Conservation (phyloP, 2,797 vertebrate genomes). For the Lates japonicus region DNA sequence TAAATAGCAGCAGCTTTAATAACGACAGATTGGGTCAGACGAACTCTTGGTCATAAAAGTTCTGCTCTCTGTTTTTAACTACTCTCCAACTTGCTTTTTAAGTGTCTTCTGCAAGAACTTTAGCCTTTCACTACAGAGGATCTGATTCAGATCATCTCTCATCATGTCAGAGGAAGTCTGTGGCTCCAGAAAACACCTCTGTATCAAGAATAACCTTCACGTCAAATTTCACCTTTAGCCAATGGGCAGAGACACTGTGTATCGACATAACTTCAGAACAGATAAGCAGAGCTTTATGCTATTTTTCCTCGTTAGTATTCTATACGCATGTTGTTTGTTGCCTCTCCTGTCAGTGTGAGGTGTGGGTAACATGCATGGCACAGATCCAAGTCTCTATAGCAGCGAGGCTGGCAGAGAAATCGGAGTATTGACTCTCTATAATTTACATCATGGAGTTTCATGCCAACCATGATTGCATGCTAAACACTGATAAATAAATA, state of each 20-base stretch:
- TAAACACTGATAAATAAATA: slow-evolving; percentile 81
- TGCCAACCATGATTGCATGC: slow-evolving; percentile 73
- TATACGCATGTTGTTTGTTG: slow-evolving; percentile 51
- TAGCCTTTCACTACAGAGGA: background rate
- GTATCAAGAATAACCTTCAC: slow-evolving; percentile 31
- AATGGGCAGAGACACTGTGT: slow-evolving; percentile 15
- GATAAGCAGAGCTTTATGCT: slow-evolving; percentile 51
- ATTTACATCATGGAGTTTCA: slow-evolving; percentile 77
- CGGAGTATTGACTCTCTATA: slow-evolving; percentile 77
- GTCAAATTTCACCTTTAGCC: slow-evolving; percentile 49
- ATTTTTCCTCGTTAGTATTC: slow-evolving; percentile 65
- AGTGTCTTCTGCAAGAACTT: background rate
- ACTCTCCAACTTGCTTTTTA: background rate
- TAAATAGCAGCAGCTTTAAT: slow-evolving; percentile 27
- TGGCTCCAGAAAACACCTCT: slow-evolving; percentile 4
- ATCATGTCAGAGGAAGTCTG: background rate
- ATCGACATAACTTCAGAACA: slow-evolving; percentile 44
- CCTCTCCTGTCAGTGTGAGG: slow-evolving; percentile 62
- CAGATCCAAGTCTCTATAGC: slow-evolving; percentile 66
- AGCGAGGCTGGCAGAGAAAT: slow-evolving; percentile 72
- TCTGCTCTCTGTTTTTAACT: slow-evolving; percentile 12
- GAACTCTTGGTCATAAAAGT: slow-evolving; percentile 23
- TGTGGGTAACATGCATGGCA: slow-evolving; percentile 77
- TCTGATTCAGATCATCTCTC: background rate
- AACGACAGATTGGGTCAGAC: slow-evolving; percentile 17